phyloP scores from a whole-genome alignment of 2,888 invertebrate genomes.

The Melipona beecheii region DNA sequence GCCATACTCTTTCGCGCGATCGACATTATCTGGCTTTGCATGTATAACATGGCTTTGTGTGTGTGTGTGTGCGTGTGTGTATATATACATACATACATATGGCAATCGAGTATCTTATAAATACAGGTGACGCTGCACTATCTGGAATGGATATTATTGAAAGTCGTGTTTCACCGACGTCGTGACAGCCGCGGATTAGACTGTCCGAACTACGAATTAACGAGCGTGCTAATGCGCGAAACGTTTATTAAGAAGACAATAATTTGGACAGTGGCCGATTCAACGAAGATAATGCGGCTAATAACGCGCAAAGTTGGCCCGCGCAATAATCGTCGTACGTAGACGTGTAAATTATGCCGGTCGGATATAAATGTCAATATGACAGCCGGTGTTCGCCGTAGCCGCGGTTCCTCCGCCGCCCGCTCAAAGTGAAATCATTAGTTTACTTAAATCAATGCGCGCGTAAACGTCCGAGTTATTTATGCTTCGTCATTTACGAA shows the following conservation, averaged over 20 bases:
- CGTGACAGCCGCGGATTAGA: slow-evolving; percentile 31
- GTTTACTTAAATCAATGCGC: slow-evolving; percentile 85
- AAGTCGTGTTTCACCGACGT: slow-evolving; percentile 19
- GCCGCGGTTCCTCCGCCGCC: slow-evolving; percentile 59
- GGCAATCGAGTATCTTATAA: background rate
- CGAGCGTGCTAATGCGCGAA: slow-evolving; percentile 27
- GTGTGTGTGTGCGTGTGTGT: too few species aligned
- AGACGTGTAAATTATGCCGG: slow-evolving; percentile 83
- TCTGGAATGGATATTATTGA: background rate
- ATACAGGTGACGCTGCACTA: too few species aligned
- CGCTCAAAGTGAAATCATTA: slow-evolving; percentile 84
- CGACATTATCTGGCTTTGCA: too few species aligned
- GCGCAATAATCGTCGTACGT: slow-evolving; percentile 80
- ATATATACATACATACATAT: too few species aligned
- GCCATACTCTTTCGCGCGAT: too few species aligned
- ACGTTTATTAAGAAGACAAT: slow-evolving; percentile 53
- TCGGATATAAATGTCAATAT: slow-evolving; percentile 83
- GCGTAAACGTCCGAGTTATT: slow-evolving; percentile 84
- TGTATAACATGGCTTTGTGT: too few species aligned
- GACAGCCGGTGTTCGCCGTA: slow-evolving; percentile 72
- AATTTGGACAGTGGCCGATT: slow-evolving; percentile 48
- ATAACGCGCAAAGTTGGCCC: slow-evolving; percentile 58
- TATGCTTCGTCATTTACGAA: slow-evolving; percentile 83
- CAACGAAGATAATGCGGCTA: slow-evolving; percentile 55
- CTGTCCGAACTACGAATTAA: slow-evolving; percentile 37